phyloP scores from a whole-genome alignment of 2,113 vertebrate genomes.

The Stegostoma tigrinum region DNA sequence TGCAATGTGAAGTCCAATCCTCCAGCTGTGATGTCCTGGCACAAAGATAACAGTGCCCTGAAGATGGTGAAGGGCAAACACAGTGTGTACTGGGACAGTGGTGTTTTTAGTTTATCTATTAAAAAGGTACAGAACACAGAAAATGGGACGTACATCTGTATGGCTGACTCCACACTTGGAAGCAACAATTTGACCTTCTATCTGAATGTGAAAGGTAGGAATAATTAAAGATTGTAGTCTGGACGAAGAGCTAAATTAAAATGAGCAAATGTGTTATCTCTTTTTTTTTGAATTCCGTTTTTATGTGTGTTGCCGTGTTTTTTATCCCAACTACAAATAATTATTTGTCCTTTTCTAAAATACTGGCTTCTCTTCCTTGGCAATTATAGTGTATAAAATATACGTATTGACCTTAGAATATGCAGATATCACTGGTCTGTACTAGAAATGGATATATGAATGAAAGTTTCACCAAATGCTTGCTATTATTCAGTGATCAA shows the following conservation, averaged over 20 bases:
- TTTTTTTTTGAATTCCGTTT: neutral
- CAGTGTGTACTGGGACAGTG: slow-evolving; percentile 46
- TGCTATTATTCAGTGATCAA: slow-evolving; percentile 43
- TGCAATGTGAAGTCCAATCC: slow-evolving; percentile 61
- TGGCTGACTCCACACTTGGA: slow-evolving; percentile 36
- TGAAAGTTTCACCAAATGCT: neutral
- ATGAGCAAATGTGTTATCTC: slow-evolving; percentile 4
- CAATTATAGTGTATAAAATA: neutral
- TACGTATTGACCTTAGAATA: neutral
- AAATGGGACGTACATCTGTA: slow-evolving; percentile 54
- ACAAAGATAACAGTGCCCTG: slow-evolving; percentile 42
- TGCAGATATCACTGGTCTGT: neutral
- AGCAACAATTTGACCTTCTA: slow-evolving; percentile 46
- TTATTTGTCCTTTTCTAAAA: neutral
- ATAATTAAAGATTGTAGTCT: neutral
- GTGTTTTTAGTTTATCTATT: slow-evolving; percentile 50
- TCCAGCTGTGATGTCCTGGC: slow-evolving; percentile 52
- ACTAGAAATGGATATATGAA: neutral
- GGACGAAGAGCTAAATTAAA: slow-evolving; percentile 38
- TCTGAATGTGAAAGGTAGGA: slow-evolving; percentile 57
- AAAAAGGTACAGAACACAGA: slow-evolving; percentile 49
- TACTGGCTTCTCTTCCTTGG: neutral
- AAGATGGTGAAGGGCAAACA: slow-evolving; percentile 45
- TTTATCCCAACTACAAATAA: neutral
- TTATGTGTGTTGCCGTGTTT: neutral